phyloP scores from a whole-genome alignment of 2,113 vertebrate species.

The Loxodonta africana region DNA sequence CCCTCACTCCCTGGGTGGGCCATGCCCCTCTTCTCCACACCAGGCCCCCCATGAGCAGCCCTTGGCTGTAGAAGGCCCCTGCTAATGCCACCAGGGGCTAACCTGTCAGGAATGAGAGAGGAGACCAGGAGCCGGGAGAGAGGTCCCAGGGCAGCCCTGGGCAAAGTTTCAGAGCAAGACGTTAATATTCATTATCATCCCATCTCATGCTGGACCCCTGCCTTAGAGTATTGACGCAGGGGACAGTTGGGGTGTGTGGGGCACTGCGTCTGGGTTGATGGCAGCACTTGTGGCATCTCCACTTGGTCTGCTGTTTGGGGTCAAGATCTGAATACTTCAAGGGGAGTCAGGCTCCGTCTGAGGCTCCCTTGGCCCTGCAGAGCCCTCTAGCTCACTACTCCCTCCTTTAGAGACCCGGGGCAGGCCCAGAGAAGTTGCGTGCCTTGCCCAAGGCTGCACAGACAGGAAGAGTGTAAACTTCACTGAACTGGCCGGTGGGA shows the following conservation, averaged over 20 bases:
- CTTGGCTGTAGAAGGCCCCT: neutral
- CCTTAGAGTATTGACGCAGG: neutral
- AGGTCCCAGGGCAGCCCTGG: neutral
- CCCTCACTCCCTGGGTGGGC: neutral
- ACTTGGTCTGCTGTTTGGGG: neutral
- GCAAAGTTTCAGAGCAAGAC: neutral
- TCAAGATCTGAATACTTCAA: neutral
- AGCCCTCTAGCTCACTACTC: neutral
- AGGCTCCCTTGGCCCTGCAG: neutral
- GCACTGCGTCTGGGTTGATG: neutral
- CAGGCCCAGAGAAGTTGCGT: slow-evolving; percentile 25
- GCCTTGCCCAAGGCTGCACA: neutral
- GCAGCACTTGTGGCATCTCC: neutral
- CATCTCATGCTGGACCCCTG: rapidly evolving
- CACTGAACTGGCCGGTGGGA: rapidly evolving
- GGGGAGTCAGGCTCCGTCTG: neutral
- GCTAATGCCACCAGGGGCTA: neutral
- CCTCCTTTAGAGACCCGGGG: neutral
- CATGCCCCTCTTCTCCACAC: no score
- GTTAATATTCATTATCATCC: neutral
- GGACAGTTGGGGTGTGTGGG: rapidly evolving
- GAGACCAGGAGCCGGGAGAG: neutral
- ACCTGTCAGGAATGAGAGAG: neutral
- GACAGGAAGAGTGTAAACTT: neutral
- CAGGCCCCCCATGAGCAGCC: neutral